These are phyloP conservation scores for Lasioglossum pauxillum DNA, from an alignment of 2,888 invertebrate genomes.

Conservation along the genomic window DNA sequence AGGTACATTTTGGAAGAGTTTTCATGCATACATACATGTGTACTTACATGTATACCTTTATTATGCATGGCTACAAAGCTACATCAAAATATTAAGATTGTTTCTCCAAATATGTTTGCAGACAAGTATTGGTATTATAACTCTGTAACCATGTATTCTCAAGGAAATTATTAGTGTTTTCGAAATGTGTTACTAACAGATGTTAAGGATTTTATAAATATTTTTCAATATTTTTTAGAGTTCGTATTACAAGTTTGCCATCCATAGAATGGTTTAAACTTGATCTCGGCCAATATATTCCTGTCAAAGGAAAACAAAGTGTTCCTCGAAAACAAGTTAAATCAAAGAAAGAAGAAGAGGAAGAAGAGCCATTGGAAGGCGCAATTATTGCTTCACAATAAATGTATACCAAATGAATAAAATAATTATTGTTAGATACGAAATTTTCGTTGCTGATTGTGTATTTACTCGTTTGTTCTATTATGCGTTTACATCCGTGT, in stretches of 20 bases:
- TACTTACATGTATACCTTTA: not conserved
- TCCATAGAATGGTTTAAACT: conserved; percentile 89
- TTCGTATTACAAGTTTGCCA: conserved; percentile 88
- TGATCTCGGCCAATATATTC: conserved; percentile 84
- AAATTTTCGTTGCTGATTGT: not conserved
- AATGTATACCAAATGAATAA: conserved; percentile 51
- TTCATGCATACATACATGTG: not conserved
- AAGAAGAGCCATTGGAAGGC: conserved; percentile 53
- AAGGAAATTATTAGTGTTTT: not conserved
- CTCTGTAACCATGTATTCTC: no score
- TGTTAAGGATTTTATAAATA: not conserved
- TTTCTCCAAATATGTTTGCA: not conserved
- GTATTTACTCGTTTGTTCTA: not conserved
- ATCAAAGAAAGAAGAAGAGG: conserved; percentile 77
- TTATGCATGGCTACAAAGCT: not conserved
- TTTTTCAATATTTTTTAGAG: conserved; percentile 83
- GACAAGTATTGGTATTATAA: not conserved
- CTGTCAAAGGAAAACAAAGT: conserved; percentile 61
- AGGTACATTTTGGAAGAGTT: conserved; percentile 84
- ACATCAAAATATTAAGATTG: not conserved
- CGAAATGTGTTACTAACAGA: not conserved
- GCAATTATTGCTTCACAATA: conserved; percentile 49
- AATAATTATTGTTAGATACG: conserved; percentile 20
- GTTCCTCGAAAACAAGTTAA: conserved; percentile 49
- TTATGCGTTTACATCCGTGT: not conserved